Conservation (phyloP, 2,888 invertebrate genomes). For the Tricholauxania praeusta region DNA sequence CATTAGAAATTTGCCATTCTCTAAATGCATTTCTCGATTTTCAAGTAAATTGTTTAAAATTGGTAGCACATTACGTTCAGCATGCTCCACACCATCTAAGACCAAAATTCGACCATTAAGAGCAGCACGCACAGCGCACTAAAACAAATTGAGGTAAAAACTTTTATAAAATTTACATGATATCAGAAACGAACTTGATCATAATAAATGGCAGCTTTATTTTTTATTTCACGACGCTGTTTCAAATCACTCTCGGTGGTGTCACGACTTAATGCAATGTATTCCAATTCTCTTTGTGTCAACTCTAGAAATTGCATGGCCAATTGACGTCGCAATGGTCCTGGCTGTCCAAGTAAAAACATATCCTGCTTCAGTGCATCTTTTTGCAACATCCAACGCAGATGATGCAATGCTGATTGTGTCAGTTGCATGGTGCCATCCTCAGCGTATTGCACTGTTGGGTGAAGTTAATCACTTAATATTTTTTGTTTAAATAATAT, state of each 20-base stretch:
- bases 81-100: constrained; percentile 97
- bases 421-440: constrained; percentile 73
- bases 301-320: constrained; percentile 91
- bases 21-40: constrained; percentile 98
- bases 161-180: not conserved
- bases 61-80: constrained; percentile 96
- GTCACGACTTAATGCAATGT: constrained; percentile 92
- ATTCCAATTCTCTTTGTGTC: constrained; percentile 91
- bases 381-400: constrained; percentile 98
- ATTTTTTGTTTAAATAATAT: not conserved
- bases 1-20: constrained; percentile 95
- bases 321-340: constrained; percentile 80
- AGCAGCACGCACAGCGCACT: constrained; percentile 96
- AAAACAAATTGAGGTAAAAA: constrained; percentile 34
- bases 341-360: constrained; percentile 93
- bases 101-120: constrained; percentile 86
- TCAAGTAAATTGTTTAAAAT: constrained; percentile 96
- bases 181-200: constrained; percentile 79
- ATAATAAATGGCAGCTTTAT: constrained; percentile 90
- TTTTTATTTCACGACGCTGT: constrained; percentile 91
- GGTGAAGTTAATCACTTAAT: not conserved
- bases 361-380: constrained; percentile 94
- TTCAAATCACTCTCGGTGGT: constrained; percentile 98
- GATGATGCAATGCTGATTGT: constrained; percentile 82
- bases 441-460: constrained; percentile 65